Percentiles rank a stretch among this genome's conserved stretches.
Evolutionary conservation across 2,113 vertebrate species (phyloP).

Genomic region (Antechinus stuartii): DNA sequence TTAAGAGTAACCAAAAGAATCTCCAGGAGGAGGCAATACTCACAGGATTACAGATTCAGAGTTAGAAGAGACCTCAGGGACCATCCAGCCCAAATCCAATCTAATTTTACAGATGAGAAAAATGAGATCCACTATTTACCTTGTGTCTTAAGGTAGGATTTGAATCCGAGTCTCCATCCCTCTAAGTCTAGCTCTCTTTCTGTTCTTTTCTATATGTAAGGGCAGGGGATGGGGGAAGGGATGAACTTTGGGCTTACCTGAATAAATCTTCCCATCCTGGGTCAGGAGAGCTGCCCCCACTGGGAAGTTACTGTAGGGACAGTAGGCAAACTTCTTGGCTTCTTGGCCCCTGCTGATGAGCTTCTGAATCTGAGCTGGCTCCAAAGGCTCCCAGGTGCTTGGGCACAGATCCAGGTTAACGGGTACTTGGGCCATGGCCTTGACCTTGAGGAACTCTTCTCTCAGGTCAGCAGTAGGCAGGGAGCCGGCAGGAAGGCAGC

Average conservation of each 20-base stretch:
- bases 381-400: background rate
- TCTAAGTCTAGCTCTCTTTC: background rate
- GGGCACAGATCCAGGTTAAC: background rate
- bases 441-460: background rate
- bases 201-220: background rate
- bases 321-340: slow-evolving; percentile 90
- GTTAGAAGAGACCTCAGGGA: background rate
- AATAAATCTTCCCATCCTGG: slow-evolving; percentile 88
- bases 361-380: slow-evolving; percentile 76
- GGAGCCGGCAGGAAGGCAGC: background rate
- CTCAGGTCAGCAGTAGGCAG: background rate
- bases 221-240: background rate
- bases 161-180: background rate
- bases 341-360: slow-evolving; percentile 87
- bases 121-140: background rate
- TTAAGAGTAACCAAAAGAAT: background rate
- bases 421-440: background rate
- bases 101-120: background rate
- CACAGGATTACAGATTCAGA: background rate
- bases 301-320: slow-evolving; percentile 93
- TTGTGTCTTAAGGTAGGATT: background rate
- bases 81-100: background rate
- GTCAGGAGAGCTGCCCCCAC: slow-evolving; percentile 94
- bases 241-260: slow-evolving; percentile 82
- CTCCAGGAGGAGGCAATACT: background rate